Evolutionary conservation across 2,888 invertebrate species (phyloP), one percentile per base, ranked within the genome.

Genomic region (Drosophila falleni): DNA sequence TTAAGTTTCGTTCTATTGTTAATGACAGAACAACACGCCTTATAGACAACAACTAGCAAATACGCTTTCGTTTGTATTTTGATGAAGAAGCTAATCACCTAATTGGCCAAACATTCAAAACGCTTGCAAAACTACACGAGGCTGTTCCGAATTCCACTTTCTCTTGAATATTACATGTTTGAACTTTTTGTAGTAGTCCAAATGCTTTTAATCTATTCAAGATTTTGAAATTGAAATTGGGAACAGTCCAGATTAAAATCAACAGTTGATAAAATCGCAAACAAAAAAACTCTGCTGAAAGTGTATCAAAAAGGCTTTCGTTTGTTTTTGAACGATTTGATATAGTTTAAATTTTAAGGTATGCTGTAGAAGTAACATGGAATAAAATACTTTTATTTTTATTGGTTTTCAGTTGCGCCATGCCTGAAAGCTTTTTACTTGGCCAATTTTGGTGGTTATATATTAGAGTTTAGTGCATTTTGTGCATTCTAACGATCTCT

Each of bases 371-470:
- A 37, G 2, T n/a, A 29, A 61, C 53, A 46, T 62, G 37, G 54
- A 60, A 23, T 56, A 51, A 35, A 59, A 53, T 42, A 63, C n/a
- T 29, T 66, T 64, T 68, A 29, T 23, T 55, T 60, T 50, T 23
- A 23, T 39, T 19, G n/a, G 13, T 50, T 41, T 64, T 70, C n/a
- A 31, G 42, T 71, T 75, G 67, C 33, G 70, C 41, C 31, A 16
- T 72, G 75, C 72, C 78, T 84, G 53, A 58, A 59, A 61, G 63
- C 63, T 69, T 63, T 74, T 67, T 58, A 35, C 49, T 60, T 62
- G 46, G 26, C 54, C 39, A 47, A 46, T n/a, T 55, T 5, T 16
- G 15, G 19, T 59, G 23, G 23, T 42, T 19, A 33, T 61, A 16
- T 56, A 51, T 41, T 51, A 33, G 29, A 51, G 29, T 35, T 41